Base-by-base conservation (phyloP, 2,113 vertebrate genomes). In the Scartelaos histophorus region DNA sequence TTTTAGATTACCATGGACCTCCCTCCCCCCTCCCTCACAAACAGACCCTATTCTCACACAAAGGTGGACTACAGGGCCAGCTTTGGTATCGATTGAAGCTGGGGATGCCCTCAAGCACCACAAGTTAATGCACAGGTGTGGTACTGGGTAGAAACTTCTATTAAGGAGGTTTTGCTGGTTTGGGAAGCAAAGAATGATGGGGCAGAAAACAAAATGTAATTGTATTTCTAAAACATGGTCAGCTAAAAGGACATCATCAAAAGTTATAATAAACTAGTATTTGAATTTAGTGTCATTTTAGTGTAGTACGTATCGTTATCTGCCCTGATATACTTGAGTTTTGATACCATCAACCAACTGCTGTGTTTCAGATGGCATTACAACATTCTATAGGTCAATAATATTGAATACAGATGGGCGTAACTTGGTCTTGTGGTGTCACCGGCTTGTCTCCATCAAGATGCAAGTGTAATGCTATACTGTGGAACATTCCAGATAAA, bases 1-100 rank as follows among this genome's bases (percentile, higher is more conserved):
- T 72, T 82, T 81, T 75, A 54, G 76, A 68, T 76, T 79, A 53
- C 45, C 54, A 10, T 17, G 47, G 45, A 35, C 73, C 70, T 38
- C 11, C 71, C 62, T 38, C 64, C 65, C 67, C 64, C 60, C 69
- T 61, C 60, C 69, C 67, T 64, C 67, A 74, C 67, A 54, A 60
- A 77, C 57, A 65, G 38, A 58, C 6, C 34, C 66, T 38, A 65
- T 66, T 66, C 69, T 72, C 51, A 45, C 16, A 22, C 58, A 16
- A 25, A 61, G 58, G 58, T 29, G 57, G 24, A 16, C 29, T 29
- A 24, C 21, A 29, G 57, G 57, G 24, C 65, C 24, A 19, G 22
- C 34, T 43, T 64, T 43, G 61, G 61, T 64, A 64, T 64, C 17
- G 61, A 64, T 34, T 64, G 34, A 64, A 38, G 61, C 61, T 5